Conservation (phyloP, 2,113 vertebrate genomes). For the Caracal caracal region DNA sequence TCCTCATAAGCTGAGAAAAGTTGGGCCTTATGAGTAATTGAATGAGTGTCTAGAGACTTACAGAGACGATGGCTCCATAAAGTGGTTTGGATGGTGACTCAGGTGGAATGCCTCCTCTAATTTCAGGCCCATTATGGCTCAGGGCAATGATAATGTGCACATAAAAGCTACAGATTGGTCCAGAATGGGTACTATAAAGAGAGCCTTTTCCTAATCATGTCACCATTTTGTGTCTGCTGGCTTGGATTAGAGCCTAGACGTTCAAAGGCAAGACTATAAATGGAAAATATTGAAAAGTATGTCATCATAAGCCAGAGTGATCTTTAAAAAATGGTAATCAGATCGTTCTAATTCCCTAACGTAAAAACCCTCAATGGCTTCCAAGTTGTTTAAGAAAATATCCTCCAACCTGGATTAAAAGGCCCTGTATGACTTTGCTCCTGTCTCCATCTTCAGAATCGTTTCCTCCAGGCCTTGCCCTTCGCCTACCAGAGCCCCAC, state of each 20-base stretch:
- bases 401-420: neutral
- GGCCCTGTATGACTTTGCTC: neutral
- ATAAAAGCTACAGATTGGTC: conserved; percentile 73
- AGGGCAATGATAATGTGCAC: conserved; percentile 68
- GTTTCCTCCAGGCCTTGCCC: neutral
- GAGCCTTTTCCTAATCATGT: conserved; percentile 70
- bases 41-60: conserved; percentile 41
- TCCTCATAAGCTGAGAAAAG: conserved; percentile 7
- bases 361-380: neutral
- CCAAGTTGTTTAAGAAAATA: neutral
- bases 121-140: conserved; percentile 49
- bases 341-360: neutral
- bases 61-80: conserved; percentile 48
- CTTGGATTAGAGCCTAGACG: conserved; percentile 67
- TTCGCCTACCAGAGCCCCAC: neutral
- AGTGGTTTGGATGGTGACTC: conserved; percentile 56
- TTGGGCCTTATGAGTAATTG: conserved; percentile 42
- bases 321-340: conserved; percentile 33
- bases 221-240: conserved; percentile 71
- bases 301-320: conserved; percentile 38
- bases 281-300: conserved; percentile 55
- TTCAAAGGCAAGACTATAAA: conserved; percentile 57
- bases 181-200: conserved; percentile 71
- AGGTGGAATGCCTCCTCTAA: conserved; percentile 60
- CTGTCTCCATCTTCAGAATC: neutral